Evolutionary conservation across 2,888 invertebrate species (phyloP).

Genomic region (Orthosia cruda): DNA sequence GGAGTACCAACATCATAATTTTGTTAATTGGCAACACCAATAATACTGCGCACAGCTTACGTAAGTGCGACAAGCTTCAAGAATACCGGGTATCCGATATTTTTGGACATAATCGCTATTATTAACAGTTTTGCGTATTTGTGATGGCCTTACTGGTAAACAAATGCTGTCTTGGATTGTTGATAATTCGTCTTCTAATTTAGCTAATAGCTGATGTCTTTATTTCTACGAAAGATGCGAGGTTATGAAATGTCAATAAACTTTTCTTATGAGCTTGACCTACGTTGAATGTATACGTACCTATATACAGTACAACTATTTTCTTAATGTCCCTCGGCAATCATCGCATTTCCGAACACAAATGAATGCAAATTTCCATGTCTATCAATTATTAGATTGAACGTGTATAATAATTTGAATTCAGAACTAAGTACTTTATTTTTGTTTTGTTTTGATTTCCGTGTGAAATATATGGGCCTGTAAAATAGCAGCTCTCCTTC

Average conservation of each 20-base stretch:
- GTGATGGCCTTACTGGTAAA: conserved; percentile 23
- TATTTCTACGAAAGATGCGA: conserved; percentile 8
- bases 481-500: too few relatives aligned
- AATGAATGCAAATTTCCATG: too few relatives aligned
- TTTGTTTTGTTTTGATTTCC: too few relatives aligned
- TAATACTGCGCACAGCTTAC: conserved; percentile 66
- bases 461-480: too few relatives aligned
- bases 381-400: too few relatives aligned
- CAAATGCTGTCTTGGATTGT: conserved; percentile 23
- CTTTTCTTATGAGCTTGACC: neutral
- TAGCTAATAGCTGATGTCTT: conserved; percentile 13
- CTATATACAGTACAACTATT: too few relatives aligned
- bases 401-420: too few relatives aligned
- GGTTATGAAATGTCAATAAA: conserved; percentile 11
- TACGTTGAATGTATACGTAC: neutral
- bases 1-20: conserved; percentile 61
- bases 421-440: too few relatives aligned
- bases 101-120: conserved; percentile 56
- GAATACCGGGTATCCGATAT: conserved; percentile 42
- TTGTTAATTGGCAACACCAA: conserved; percentile 75
- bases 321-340: too few relatives aligned
- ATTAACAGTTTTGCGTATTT: conserved; percentile 46
- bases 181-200: conserved; percentile 28
- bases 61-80: conserved; percentile 69
- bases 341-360: too few relatives aligned